Evolutionary conservation across 1,140 invertebrate species (phyloP).

Genomic region (Musca domestica): DNA sequence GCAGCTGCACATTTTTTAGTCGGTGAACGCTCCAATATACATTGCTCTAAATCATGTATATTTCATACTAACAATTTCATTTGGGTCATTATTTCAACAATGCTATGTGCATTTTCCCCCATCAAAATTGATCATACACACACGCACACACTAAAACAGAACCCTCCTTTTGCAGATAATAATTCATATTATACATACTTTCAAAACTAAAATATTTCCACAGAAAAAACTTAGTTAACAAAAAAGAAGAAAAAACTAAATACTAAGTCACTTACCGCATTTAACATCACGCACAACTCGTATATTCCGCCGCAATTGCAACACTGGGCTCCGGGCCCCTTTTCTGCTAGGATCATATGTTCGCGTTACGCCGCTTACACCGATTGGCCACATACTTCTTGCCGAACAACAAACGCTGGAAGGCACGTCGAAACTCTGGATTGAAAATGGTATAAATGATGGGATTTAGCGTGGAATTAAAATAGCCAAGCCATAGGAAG

Average conservation of each 20-base stretch:
- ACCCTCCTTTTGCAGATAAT: too few relatives aligned
- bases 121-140: too few relatives aligned
- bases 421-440: slow-evolving; percentile 89
- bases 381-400: slow-evolving; percentile 54
- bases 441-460: slow-evolving; percentile 95
- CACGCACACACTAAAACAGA: too few relatives aligned
- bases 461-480: slow-evolving; percentile 90
- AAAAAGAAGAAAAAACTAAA: neutral
- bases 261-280: neutral
- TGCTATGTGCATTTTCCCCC: too few relatives aligned
- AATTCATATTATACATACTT: too few relatives aligned
- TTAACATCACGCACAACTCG: slow-evolving; percentile 19
- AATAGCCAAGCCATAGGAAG: slow-evolving; percentile 87
- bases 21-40: too few relatives aligned
- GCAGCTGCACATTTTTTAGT: too few relatives aligned
- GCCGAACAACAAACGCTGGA: slow-evolving; percentile 84
- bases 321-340: slow-evolving; percentile 8
- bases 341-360: slow-evolving; percentile 12
- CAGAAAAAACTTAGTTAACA: neutral
- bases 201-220: too few relatives aligned
- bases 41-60: too few relatives aligned
- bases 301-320: slow-evolving; percentile 10
- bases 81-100: too few relatives aligned
- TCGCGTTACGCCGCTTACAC: slow-evolving; percentile 1
- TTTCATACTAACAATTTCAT: too few relatives aligned